These are phyloP conservation scores for Lymantria monacha DNA, from an alignment of 2,888 invertebrate species.

Conservation along the genomic window DNA sequence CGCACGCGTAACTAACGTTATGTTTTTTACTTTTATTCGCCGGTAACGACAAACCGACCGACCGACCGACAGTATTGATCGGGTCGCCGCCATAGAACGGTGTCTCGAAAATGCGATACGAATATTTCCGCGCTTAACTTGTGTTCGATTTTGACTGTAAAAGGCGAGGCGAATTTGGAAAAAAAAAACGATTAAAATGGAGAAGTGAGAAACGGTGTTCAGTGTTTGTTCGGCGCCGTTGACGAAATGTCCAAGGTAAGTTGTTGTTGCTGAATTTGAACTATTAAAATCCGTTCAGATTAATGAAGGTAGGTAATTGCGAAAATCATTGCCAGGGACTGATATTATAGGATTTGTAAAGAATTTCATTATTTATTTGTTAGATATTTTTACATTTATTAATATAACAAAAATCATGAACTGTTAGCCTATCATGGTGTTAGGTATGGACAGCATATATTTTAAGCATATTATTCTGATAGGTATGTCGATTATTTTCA, in stretches of 20 bases:
- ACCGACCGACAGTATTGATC: slow-evolving; percentile 10
- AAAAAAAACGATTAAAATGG: slow-evolving; percentile 36
- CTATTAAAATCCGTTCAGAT: slow-evolving; percentile 25
- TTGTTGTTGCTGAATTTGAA: slow-evolving; percentile 32
- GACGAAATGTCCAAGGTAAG: slow-evolving; percentile 77
- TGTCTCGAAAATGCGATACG: slow-evolving; percentile 65
- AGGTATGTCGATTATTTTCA: no score
- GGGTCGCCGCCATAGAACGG: slow-evolving; percentile 12
- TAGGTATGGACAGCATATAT: no score
- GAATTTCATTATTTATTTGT: background rate
- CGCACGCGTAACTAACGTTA: slow-evolving; percentile 63
- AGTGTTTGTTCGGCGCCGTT: slow-evolving; percentile 39
- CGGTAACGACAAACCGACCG: slow-evolving; percentile 48
- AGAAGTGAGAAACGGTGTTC: slow-evolving; percentile 49
- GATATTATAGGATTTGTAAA: slow-evolving; percentile 6
- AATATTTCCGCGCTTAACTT: slow-evolving; percentile 51
- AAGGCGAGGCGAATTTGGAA: slow-evolving; percentile 9
- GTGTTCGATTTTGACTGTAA: slow-evolving; percentile 40
- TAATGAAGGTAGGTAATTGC: slow-evolving; percentile 46
- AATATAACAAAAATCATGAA: no score
- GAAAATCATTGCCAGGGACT: slow-evolving; percentile 51
- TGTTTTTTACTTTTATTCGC: slow-evolving; percentile 68
- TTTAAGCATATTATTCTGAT: no score
- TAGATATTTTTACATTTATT: no score
- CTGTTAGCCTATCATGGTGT: no score